phyloP scores from a whole-genome alignment of 2,113 vertebrate species.

The Telmatochromis sp. region DNA sequence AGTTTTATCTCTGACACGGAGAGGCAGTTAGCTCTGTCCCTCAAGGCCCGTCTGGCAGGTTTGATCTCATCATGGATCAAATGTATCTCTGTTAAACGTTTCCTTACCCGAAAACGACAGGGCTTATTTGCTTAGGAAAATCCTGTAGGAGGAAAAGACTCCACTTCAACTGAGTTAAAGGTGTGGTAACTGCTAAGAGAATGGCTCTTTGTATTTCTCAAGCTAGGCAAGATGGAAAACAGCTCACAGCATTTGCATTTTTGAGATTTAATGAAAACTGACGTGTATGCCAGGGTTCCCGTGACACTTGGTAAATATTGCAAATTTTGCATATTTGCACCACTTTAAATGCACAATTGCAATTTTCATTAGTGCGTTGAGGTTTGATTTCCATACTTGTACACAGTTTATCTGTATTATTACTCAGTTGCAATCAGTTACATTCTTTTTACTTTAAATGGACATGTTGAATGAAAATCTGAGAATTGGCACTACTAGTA shows the following conservation, averaged over 20 bases:
- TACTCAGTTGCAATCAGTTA: not conserved
- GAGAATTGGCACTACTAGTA: not conserved
- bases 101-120: slow-evolving; percentile 39
- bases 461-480: not conserved
- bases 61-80: slow-evolving; percentile 50
- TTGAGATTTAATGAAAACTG: slow-evolving; percentile 15
- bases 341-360: not conserved
- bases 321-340: not conserved
- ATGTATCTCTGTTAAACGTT: slow-evolving; percentile 37
- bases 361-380: not conserved
- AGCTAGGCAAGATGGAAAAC: slow-evolving; percentile 24
- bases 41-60: slow-evolving; percentile 11
- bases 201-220: slow-evolving; percentile 40
- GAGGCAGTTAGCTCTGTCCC: slow-evolving; percentile 39
- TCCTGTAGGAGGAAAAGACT: slow-evolving; percentile 40
- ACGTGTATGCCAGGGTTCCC: not conserved
- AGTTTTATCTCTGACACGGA: slow-evolving; percentile 47
- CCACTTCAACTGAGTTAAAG: slow-evolving; percentile 34
- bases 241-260: slow-evolving; percentile 35
- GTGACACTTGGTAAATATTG: not conserved
- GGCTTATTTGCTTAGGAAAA: slow-evolving; percentile 56
- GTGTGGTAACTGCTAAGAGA: slow-evolving; percentile 18
- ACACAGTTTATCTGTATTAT: not conserved
- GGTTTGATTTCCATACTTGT: not conserved
- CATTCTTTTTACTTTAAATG: not conserved